Evolutionary conservation across 2,797 vertebrate species (phyloP).

Genomic region (Tenualosa ilisha): DNA sequence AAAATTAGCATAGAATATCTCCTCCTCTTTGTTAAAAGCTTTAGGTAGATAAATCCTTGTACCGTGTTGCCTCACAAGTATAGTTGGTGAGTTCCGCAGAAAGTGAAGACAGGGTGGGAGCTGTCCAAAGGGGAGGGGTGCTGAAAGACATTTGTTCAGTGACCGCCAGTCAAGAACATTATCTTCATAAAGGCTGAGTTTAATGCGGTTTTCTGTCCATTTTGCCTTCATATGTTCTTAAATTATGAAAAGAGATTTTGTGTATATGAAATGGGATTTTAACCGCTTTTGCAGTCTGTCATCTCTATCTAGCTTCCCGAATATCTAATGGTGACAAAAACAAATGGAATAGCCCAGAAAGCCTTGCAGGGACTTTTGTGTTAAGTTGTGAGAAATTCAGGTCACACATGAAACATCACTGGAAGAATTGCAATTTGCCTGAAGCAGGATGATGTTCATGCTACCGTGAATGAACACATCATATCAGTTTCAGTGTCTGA

Average conservation of each 20-base stretch:
- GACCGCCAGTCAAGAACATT: neutral
- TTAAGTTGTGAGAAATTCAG: slow-evolving; percentile 24
- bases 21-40: neutral
- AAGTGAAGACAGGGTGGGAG: slow-evolving; percentile 39
- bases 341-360: slow-evolving; percentile 12
- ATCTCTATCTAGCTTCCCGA: neutral
- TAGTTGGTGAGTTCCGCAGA: neutral
- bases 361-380: slow-evolving; percentile 14
- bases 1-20: neutral
- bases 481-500: slow-evolving; percentile 30
- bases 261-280: neutral
- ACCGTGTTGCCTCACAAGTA: slow-evolving; percentile 15
- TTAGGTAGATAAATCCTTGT: neutral
- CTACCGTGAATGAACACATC: slow-evolving; percentile 4
- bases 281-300: neutral
- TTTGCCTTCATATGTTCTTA: neutral
- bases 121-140: slow-evolving; percentile 66
- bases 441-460: slow-evolving; percentile 21
- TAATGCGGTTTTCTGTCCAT: neutral
- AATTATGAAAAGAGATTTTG: neutral
- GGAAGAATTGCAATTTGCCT: neutral
- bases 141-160: slow-evolving; percentile 53
- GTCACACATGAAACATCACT: slow-evolving; percentile 13
- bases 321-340: neutral
- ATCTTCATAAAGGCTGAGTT: neutral